phyloP scores from a whole-genome alignment of 2,888 invertebrate species.

The Aricia artaxerxes region DNA sequence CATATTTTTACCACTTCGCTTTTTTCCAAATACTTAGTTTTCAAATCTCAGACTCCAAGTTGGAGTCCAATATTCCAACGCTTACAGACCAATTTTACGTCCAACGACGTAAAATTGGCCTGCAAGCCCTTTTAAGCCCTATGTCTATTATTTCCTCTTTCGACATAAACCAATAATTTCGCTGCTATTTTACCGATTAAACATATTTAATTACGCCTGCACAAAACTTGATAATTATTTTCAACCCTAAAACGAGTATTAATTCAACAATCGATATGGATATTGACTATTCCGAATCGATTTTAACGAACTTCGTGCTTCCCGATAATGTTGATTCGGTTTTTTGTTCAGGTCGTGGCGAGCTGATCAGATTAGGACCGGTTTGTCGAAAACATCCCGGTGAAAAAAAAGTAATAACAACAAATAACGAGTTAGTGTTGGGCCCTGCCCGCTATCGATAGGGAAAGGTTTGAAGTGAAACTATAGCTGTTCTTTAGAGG shows the following conservation, averaged over 20 bases:
- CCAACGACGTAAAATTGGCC: too few relatives aligned
- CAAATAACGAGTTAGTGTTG: slow-evolving; percentile 74
- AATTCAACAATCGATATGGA: slow-evolving; percentile 8
- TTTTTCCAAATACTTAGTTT: too few relatives aligned
- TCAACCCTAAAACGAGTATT: background rate
- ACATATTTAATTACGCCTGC: background rate
- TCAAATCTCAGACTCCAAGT: too few relatives aligned
- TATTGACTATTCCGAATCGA: slow-evolving; percentile 23
- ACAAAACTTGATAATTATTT: background rate
- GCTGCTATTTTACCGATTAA: background rate
- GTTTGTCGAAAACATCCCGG: slow-evolving; percentile 72
- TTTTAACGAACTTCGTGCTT: slow-evolving; percentile 37
- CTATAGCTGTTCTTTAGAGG: background rate
- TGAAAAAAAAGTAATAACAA: slow-evolving; percentile 75
- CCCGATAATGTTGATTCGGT: slow-evolving; percentile 46
- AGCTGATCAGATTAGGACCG: slow-evolving; percentile 78
- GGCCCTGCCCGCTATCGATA: slow-evolving; percentile 50
- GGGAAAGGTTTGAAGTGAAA: background rate
- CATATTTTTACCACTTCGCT: too few relatives aligned
- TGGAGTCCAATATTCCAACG: too few relatives aligned
- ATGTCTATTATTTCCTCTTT: too few relatives aligned
- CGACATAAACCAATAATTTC: background rate
- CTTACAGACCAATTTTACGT: too few relatives aligned
- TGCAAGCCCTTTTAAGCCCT: too few relatives aligned
- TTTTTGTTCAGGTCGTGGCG: slow-evolving; percentile 63